A percentile compares a stretch with the other conserved stretches of the same genome.
These are phyloP conservation scores for Alouatta caraya DNA, from an alignment of 2,797 vertebrate genomes.

Conservation along the genomic window DNA sequence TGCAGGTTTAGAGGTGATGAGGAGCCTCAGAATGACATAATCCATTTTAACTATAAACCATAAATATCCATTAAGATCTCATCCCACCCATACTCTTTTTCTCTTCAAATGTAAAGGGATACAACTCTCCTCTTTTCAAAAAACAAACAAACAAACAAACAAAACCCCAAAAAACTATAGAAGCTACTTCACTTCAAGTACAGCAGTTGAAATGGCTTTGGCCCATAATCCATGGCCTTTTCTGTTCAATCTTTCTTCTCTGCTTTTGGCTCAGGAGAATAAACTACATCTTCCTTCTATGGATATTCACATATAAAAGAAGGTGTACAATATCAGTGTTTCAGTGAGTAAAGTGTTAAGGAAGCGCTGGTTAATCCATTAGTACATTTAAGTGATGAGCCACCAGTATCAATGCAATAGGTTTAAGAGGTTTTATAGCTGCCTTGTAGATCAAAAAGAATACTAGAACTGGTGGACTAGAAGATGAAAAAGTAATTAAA, in stretches of 20 bases:
- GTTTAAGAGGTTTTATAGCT: not conserved
- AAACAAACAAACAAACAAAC: too few species aligned
- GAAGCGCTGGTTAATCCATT: not conserved
- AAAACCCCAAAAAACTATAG: not conserved
- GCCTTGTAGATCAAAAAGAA: not conserved
- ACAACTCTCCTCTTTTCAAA: not conserved
- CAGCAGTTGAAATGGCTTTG: not conserved
- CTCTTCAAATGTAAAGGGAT: not conserved
- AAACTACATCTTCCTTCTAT: not conserved
- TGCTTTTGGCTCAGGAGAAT: not conserved
- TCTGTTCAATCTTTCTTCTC: not conserved
- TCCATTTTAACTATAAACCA: not conserved
- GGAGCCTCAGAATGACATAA: not conserved
- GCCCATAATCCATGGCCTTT: not conserved
- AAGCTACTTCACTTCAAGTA: not conserved
- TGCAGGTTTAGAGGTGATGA: not conserved
- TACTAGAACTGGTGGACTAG: not conserved
- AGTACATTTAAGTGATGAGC: not conserved
- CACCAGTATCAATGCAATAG: not conserved
- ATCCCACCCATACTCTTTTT: not conserved
- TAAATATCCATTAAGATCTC: not conserved
- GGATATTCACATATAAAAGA: not conserved
- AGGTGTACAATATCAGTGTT: not conserved
- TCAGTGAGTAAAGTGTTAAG: not conserved
- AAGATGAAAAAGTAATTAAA: conserved; percentile 2